Base-by-base conservation (phyloP, 2,888 invertebrate species). In the Polietes domitor region DNA sequence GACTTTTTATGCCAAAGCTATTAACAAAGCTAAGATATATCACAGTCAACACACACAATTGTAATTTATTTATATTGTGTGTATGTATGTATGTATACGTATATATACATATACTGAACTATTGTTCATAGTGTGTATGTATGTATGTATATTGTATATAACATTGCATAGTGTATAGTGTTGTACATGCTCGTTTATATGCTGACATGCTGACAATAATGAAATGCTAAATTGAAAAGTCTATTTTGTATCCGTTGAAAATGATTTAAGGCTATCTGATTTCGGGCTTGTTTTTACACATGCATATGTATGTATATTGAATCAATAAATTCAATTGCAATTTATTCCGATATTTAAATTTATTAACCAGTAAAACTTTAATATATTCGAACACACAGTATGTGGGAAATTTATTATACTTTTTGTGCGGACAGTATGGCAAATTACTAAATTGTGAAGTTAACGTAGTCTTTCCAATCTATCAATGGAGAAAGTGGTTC, bases 1-100 rank as follows among this genome's bases (percentile, higher is more conserved):
- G 76, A 76, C 65, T 76, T 68, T 68, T 76, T 65, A 76, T 76
- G 76, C 65, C 55, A 76, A 65, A 76, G 76, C 76, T 76, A 76
- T 76, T 76, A 76, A 68, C 76, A 76, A 68, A 53, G 76, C 76
- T 41, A 76, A 76, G 65, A 76, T 76, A 76, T 65, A 75, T 65
- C 65, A 75, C 47, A 65, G 17, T 63, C 28, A 65, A 53, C 50
- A 10, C 55, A 17, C 15, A 55, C 24, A 43, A 24, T 24, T 24
- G 68, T 68, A 68, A 68, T 68, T 68, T 68, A 68, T 68, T 68
- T 72, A 53, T 47, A 26, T 47, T 3, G 24, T 68, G 24, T 47
- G 15, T 9, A 43, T 19, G 58, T 24, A 19, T 58, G 7, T 21
- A 15, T 58, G 41, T 41, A 32, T 32, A 9, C 9, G 32, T 32